Evolutionary conservation across 2,888 invertebrate species (phyloP).

Genomic region (Graphium colonna): DNA sequence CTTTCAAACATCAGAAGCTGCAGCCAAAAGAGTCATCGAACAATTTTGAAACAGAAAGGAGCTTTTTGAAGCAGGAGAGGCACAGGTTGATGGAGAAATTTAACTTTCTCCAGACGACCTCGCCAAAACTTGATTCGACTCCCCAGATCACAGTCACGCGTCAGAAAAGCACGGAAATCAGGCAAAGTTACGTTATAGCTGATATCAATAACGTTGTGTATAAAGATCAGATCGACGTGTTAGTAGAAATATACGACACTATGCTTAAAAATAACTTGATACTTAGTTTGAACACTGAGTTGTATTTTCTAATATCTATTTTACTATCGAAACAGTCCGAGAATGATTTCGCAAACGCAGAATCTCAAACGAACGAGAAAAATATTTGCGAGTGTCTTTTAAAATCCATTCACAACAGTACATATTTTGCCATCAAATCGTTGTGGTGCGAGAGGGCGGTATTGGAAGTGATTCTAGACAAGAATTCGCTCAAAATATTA

Average conservation of each 20-base stretch:
- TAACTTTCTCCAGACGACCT: slow-evolving; percentile 49
- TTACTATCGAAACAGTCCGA: slow-evolving; percentile 74
- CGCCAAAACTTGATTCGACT: slow-evolving; percentile 41
- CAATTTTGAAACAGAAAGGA: slow-evolving; percentile 63
- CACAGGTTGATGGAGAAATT: slow-evolving; percentile 73
- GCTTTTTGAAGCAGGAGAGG: slow-evolving; percentile 63
- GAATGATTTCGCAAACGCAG: slow-evolving; percentile 44
- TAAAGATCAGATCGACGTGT: slow-evolving; percentile 72
- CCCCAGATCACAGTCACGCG: slow-evolving; percentile 59
- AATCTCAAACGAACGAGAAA: slow-evolving; percentile 40
- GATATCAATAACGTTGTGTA: slow-evolving; percentile 66
- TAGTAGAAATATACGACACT: slow-evolving; percentile 79
- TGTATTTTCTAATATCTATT: slow-evolving; percentile 85
- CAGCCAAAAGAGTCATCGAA: slow-evolving; percentile 52
- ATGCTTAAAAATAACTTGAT: slow-evolving; percentile 82
- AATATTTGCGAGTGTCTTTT: slow-evolving; percentile 53
- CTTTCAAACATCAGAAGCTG: slow-evolving; percentile 55
- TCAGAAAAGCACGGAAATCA: slow-evolving; percentile 45
- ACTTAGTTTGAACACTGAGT: slow-evolving; percentile 83
- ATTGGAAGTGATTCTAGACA: slow-evolving; percentile 79
- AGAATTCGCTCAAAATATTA: slow-evolving; percentile 83
- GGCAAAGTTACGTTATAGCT: slow-evolving; percentile 53
- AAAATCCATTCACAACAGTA: slow-evolving; percentile 82
- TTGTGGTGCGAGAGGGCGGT: slow-evolving; percentile 79
- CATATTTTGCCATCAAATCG: slow-evolving; percentile 86